Conservation (phyloP, 2,797 vertebrate species). For the Diplodus sargus region DNA sequence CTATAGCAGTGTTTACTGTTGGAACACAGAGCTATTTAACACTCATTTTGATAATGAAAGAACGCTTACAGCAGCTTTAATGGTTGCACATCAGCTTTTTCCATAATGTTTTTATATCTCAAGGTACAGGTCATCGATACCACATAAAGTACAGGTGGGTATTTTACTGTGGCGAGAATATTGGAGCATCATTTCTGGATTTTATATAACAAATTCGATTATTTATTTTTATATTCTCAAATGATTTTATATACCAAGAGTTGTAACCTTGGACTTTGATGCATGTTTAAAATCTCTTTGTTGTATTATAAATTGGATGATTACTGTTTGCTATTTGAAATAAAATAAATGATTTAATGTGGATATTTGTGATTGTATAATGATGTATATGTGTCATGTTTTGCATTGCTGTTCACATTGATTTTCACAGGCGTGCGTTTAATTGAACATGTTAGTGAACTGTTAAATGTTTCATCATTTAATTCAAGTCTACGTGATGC, state of each 20-base stretch:
- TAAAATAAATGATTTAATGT: conserved; percentile 10
- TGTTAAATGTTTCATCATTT: background rate
- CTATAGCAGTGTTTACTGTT: too few relatives aligned
- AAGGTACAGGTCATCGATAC: conserved; percentile 44
- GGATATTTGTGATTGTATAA: conserved; percentile 9
- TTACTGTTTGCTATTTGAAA: conserved; percentile 39
- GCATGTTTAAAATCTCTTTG: conserved; percentile 37
- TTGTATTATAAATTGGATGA: conserved; percentile 27
- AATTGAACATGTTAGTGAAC: conserved; percentile 1
- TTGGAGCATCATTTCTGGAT: conserved; percentile 38
- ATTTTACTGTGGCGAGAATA: background rate
- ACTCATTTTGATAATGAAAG: too few relatives aligned
- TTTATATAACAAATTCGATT: conserved; percentile 35
- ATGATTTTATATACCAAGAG: conserved; percentile 38
- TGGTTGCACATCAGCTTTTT: conserved; percentile 12
- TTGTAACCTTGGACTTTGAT: conserved; percentile 38
- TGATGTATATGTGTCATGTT: background rate
- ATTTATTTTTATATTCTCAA: conserved; percentile 75
- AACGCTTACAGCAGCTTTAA: background rate
- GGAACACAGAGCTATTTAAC: too few relatives aligned
- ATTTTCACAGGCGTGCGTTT: background rate
- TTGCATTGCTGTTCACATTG: background rate
- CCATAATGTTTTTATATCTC: conserved; percentile 14
- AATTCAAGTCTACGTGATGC: background rate
- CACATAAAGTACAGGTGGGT: conserved; percentile 14